These are phyloP conservation scores for Dipodomys stephensi DNA, from an alignment of 2,113 vertebrate species.

Conservation along the genomic window DNA sequence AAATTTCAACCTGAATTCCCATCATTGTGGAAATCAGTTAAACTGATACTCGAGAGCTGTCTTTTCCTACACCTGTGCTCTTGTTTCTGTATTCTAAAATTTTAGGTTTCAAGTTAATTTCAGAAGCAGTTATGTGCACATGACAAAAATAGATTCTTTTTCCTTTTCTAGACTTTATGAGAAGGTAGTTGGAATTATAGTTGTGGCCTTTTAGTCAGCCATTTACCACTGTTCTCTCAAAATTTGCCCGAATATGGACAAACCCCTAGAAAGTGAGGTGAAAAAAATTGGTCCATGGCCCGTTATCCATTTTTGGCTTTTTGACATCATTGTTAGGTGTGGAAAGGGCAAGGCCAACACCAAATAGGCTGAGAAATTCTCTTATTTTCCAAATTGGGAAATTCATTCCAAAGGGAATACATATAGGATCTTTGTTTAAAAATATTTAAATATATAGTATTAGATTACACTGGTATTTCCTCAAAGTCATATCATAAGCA, in stretches of 20 bases:
- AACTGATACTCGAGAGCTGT: neutral
- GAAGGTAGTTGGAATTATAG: neutral
- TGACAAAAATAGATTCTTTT: neutral
- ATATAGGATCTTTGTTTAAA: neutral
- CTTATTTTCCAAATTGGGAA: conserved; percentile 1
- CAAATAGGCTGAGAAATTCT: neutral
- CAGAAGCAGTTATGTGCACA: neutral
- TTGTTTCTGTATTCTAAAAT: neutral
- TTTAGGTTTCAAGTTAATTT: conserved; percentile 12
- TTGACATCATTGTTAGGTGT: neutral
- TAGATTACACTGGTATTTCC: neutral
- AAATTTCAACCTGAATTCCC: neutral
- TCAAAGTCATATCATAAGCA: neutral
- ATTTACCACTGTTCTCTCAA: neutral
- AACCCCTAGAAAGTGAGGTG: neutral
- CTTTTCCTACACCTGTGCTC: neutral
- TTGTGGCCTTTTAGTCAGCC: neutral
- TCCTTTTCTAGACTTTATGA: neutral
- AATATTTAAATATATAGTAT: neutral
- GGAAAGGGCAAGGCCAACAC: neutral
- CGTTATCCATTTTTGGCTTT: neutral
- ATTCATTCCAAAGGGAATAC: neutral
- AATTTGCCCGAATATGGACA: neutral
- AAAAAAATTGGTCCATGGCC: neutral
- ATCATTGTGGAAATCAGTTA: neutral